These are phyloP conservation scores for Cygnus olor DNA, from an alignment of 2,797 vertebrate genomes.

Conservation along the genomic window DNA sequence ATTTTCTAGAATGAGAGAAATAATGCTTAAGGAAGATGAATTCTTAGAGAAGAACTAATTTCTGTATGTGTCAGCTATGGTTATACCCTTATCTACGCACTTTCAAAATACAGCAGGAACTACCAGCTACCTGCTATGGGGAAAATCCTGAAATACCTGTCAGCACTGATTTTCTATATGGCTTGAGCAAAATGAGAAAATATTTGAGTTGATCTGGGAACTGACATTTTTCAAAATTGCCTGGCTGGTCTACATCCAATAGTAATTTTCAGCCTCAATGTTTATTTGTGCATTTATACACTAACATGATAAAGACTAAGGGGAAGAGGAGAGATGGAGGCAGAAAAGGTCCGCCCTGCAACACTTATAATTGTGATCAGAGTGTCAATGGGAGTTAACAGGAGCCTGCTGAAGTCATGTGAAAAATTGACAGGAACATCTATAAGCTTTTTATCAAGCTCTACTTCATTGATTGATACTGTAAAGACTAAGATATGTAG, in stretches of 20 bases:
- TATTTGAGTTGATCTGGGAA: neutral
- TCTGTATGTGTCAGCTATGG: neutral
- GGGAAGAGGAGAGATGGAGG: neutral
- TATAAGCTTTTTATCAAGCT: neutral
- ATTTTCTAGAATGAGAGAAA: neutral
- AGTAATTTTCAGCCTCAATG: neutral
- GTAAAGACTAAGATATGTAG: neutral
- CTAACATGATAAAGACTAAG: neutral
- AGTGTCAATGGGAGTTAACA: neutral
- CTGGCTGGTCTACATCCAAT: neutral
- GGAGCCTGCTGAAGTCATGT: neutral
- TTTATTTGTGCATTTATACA: neutral
- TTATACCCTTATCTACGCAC: neutral
- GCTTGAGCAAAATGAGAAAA: neutral
- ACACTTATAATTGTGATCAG: neutral
- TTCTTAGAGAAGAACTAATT: neutral
- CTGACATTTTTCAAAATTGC: neutral
- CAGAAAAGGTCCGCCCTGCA: neutral
- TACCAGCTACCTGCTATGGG: neutral
- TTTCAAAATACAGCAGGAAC: neutral
- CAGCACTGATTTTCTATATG: no score
- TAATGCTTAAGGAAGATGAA: neutral
- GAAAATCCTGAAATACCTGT: neutral
- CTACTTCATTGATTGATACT: neutral
- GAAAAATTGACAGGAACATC: neutral